Base-by-base conservation (phyloP, 2,797 vertebrate species). In the Micromesistius poutassou region DNA sequence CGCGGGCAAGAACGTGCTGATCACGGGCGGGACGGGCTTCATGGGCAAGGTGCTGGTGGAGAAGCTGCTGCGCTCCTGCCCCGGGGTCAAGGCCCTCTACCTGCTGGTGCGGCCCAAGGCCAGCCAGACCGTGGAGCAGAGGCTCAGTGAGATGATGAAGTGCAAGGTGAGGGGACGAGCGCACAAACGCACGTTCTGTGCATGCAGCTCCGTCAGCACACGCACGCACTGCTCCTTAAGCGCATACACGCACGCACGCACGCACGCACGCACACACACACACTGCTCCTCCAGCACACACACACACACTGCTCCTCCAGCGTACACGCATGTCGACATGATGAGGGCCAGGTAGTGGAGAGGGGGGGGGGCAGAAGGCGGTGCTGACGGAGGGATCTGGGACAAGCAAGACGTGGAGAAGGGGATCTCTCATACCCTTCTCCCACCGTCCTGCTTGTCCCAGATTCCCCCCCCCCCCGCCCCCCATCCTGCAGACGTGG, bases 41-140 rank as follows among this genome's bases (percentile, higher is more conserved):
- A 92, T 98, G 96, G 97, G 97, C 6, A 98, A 98, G 87, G 96
- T 98, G 74, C 89, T 98, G 88, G 89, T 98, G 91, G 97, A 98
- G 92, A 98, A 98, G 88, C 94, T 98, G 28, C 92, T 98, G 80
- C 93, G 96, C 25, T 96, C 94, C 78, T 97, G 96, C 75, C 96
- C 95, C 0, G 90, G 95, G 0, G 94, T 98, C 72, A 95, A 94
- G 86, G 87, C 94, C 12, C 87, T 98, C 82, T 99, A 97, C 88
- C 87, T 99, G 78, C 95, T 98, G 72, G 94, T 98, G 80, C 93
- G 97, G 82, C 95, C 96, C 81, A 99, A 99, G 90, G 94, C 95
- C 8, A 96, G 96, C 0, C 96, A 97, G 80, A 95, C 94, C 9
- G 95, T 96, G 90, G 93, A 96, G 88, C 93, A 96, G 85, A 93